phyloP scores from a whole-genome alignment of 2,888 invertebrate species.

The Charanyca ferruginea region DNA sequence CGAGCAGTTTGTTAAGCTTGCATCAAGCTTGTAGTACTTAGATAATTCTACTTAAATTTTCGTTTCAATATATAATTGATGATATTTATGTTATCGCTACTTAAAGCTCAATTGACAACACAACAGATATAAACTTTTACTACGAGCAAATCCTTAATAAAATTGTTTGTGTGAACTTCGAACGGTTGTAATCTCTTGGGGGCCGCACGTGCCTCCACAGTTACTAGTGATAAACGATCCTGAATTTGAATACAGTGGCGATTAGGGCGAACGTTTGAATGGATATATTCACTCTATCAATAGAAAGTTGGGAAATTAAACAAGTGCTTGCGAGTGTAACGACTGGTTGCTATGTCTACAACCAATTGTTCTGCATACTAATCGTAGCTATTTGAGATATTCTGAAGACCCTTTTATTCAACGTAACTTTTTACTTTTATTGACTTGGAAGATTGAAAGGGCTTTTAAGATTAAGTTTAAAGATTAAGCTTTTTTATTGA shows the following conservation, averaged over 20 bases:
- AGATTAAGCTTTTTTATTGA: neutral
- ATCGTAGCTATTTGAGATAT: neutral
- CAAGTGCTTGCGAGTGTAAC: conserved; percentile 22
- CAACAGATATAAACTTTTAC: conserved; percentile 15
- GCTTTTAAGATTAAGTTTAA: neutral
- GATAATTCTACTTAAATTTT: no score
- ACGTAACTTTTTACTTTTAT: conserved; percentile 4
- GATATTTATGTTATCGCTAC: no score
- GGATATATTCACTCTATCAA: conserved; percentile 14
- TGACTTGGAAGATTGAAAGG: neutral
- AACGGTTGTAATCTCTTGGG: conserved; percentile 23
- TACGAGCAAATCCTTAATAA: conserved; percentile 16
- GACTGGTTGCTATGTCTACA: neutral
- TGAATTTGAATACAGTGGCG: conserved; percentile 42
- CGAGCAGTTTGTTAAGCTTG: no score
- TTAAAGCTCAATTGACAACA: conserved; percentile 9
- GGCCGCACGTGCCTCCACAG: conserved; percentile 29
- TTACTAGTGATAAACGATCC: conserved; percentile 25
- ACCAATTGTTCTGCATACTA: conserved; percentile 7
- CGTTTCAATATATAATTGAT: no score
- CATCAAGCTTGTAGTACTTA: no score
- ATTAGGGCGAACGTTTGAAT: conserved; percentile 26
- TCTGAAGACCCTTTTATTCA: neutral
- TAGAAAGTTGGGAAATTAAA: conserved; percentile 28
- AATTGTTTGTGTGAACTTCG: conserved; percentile 23